Base-by-base conservation (phyloP, 1,140 invertebrate species). In the Medauroidea extradentata region DNA sequence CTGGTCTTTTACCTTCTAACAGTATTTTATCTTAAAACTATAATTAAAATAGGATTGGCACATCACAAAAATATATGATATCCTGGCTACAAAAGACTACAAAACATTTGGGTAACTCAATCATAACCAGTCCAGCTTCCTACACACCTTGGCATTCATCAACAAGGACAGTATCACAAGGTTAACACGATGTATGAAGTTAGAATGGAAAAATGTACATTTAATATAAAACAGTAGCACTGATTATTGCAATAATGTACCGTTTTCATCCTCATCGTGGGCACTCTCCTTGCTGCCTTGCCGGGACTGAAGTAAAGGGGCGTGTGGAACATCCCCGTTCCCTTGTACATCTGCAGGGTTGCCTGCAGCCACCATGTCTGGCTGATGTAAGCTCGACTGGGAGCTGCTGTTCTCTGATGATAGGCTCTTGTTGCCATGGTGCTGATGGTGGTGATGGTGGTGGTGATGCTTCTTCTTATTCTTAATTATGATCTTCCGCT, bases 391-490 rank as follows among this genome's bases (percentile, higher is more conserved):
- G 48, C 63, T 69, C 54, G 71, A 69, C 25, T 42, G 62, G 65
- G 42, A 66, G 61, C 53, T 72, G 71, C 49, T 67, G 52, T 24
- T 77, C 74, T 25, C 79, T 74, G 21, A 77, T 11, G 29, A 34
- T 11, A 34, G 5, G 29, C 29, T 34, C 29, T 34, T 34, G 29
- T 11, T 34, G 29, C 29, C 29, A 11, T 34, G 29, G 71, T 63
- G 82, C 75, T 57, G 50, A 27, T 77, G 74, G 49, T 79, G 76
- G 64, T 86, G 79, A 16, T 67, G 57, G 62, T 79, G 83, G 65
- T 89, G 86, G 68, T 90, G 87, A 73, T 96, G 93, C 73, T 96
- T 96, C 78, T 98, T 98, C 76, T 98, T 99, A 71, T 98, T 98
- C 76, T 98, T 99, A 58, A 98, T 95, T 53, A 99, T 92, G 59